These are phyloP conservation scores for Dolichotis patagonum DNA, from an alignment of 2,113 vertebrate genomes.

Conservation along the genomic window DNA sequence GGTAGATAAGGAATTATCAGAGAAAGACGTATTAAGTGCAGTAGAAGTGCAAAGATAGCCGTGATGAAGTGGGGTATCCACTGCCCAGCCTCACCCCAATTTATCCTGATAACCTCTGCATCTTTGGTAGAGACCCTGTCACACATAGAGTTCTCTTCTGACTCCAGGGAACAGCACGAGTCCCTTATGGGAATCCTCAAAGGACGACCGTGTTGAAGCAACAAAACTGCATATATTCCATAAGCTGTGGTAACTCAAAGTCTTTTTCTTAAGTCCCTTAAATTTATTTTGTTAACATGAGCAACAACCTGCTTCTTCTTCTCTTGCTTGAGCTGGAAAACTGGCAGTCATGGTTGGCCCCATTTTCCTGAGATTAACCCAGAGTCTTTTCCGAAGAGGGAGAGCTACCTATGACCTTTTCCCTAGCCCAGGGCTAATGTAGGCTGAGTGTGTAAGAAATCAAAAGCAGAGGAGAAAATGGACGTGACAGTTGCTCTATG, in stretches of 20 bases:
- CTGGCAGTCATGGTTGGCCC: neutral
- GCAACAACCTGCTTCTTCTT: neutral
- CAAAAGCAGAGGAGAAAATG: constrained; percentile 23
- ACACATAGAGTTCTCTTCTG: neutral
- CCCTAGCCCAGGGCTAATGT: neutral
- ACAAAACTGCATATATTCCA: neutral
- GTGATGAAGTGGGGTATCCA: neutral
- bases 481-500: neutral
- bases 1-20: neutral
- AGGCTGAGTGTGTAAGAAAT: neutral
- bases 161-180: neutral
- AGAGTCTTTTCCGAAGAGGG: neutral
- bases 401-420: neutral
- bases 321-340: neutral
- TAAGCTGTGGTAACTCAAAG: neutral
- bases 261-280: neutral
- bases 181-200: neutral
- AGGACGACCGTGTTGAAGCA: neutral
- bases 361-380: neutral
- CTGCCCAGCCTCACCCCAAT: rapidly evolving
- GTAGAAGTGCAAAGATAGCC: rapidly evolving
- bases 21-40: neutral
- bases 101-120: too few relatives aligned
- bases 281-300: neutral
- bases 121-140: too few relatives aligned